A percentile compares a stretch with the other conserved stretches of the same genome.
Conservation (phyloP, 2,113 vertebrate species). For the Glaucomys volans region DNA sequence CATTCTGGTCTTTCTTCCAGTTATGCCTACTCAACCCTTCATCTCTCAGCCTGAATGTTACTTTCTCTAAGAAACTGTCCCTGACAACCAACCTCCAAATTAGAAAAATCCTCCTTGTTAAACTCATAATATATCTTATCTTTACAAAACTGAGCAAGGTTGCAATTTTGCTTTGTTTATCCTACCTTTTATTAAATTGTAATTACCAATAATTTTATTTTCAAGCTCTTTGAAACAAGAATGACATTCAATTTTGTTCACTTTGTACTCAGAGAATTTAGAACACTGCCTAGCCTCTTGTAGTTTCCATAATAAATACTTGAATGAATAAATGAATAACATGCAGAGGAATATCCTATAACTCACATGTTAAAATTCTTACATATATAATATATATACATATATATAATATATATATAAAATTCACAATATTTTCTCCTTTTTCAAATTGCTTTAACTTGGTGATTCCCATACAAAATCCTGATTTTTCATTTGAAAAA, state of each 20-base stretch:
- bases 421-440: conserved; percentile 25
- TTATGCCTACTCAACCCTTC: not conserved
- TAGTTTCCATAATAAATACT: not conserved
- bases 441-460: not conserved
- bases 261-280: not conserved
- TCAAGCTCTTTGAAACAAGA: not conserved
- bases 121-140: not conserved
- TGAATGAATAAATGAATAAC: not conserved
- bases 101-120: not conserved
- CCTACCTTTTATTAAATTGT: not conserved
- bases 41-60: not conserved
- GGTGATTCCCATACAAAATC: not conserved
- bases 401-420: not conserved
- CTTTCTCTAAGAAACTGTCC: not conserved
- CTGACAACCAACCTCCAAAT: not conserved
- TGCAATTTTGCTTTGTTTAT: conserved; percentile 25
- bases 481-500: conserved; percentile 10
- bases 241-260: not conserved
- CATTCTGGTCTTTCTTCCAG: not conserved
- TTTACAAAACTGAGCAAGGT: not conserved
- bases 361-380: conserved; percentile 11
- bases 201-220: not conserved
- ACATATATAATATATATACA: not conserved
- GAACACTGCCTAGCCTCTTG: not conserved
- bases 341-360: not conserved